These are phyloP conservation scores for Dicrostonyx torquatus DNA, from an alignment of 2,797 vertebrate genomes.

Conservation along the genomic window DNA sequence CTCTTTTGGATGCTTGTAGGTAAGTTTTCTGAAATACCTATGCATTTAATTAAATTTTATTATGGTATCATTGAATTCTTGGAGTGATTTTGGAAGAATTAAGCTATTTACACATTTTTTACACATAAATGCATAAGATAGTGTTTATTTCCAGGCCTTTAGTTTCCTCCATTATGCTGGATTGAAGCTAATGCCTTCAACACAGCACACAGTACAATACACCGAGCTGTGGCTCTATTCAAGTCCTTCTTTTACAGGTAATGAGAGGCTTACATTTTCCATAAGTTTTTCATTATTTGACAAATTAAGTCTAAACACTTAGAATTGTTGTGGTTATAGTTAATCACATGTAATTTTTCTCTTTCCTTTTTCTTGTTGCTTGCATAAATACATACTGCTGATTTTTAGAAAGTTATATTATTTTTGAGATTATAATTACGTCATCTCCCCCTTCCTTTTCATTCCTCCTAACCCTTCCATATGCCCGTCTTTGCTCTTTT, in stretches of 20 bases:
- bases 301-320: conserved; percentile 40
- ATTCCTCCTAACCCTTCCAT: neutral
- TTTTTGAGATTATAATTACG: neutral
- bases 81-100: conserved; percentile 3
- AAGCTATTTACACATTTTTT: neutral
- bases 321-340: neutral
- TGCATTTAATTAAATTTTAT: conserved; percentile 9
- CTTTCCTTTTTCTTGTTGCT: neutral
- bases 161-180: neutral
- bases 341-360: neutral
- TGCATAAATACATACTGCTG: neutral
- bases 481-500: neutral
- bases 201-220: neutral
- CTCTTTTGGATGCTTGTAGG: neutral
- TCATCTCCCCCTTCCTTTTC: neutral
- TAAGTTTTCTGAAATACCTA: neutral
- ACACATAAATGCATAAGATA: neutral
- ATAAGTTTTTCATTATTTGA: neutral
- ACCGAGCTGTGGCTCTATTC: neutral
- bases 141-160: neutral
- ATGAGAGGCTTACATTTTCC: neutral
- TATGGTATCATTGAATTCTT: neutral
- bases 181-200: neutral
- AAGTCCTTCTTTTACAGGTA: neutral
- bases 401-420: conserved; percentile 12